Conservation (phyloP, 1,140 invertebrate genomes). For the Drosophila azteca region DNA sequence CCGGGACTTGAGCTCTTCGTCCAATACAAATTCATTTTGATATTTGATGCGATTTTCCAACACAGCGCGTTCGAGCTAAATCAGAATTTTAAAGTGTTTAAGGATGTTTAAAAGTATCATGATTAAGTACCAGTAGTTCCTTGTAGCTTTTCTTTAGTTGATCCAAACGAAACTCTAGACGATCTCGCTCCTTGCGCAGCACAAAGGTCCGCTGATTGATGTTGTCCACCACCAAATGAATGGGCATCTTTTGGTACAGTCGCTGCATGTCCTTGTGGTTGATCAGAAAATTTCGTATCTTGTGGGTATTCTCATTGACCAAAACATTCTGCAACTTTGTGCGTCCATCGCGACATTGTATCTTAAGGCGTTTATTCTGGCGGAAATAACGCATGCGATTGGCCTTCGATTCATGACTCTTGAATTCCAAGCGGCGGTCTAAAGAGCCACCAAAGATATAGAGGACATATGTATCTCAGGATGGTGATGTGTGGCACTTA, state of each 20-base stretch:
- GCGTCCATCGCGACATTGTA: slow-evolving; percentile 73
- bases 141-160: slow-evolving; percentile 61
- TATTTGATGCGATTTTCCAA: slow-evolving; percentile 79
- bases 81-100: not conserved
- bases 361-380: slow-evolving; percentile 62
- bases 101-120: not conserved
- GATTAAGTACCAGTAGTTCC: slow-evolving; percentile 44
- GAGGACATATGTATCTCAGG: not conserved
- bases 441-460: not conserved
- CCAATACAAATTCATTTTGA: slow-evolving; percentile 71
- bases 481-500: slow-evolving; percentile 21
- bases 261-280: slow-evolving; percentile 77
- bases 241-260: slow-evolving; percentile 77
- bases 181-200: slow-evolving; percentile 77
- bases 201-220: slow-evolving; percentile 82
- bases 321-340: slow-evolving; percentile 70
- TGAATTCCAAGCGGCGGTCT: slow-evolving; percentile 70
- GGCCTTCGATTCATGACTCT: slow-evolving; percentile 63
- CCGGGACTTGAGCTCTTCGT: slow-evolving; percentile 68
- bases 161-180: slow-evolving; percentile 58
- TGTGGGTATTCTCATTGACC: slow-evolving; percentile 58
- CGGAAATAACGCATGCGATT: slow-evolving; percentile 58
- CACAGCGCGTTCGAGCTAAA: slow-evolving; percentile 55
- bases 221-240: slow-evolving; percentile 74
- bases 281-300: slow-evolving; percentile 69